Evolutionary conservation across 2,888 invertebrate genomes (phyloP).

Genomic region (Leptopilina drosophilae): DNA sequence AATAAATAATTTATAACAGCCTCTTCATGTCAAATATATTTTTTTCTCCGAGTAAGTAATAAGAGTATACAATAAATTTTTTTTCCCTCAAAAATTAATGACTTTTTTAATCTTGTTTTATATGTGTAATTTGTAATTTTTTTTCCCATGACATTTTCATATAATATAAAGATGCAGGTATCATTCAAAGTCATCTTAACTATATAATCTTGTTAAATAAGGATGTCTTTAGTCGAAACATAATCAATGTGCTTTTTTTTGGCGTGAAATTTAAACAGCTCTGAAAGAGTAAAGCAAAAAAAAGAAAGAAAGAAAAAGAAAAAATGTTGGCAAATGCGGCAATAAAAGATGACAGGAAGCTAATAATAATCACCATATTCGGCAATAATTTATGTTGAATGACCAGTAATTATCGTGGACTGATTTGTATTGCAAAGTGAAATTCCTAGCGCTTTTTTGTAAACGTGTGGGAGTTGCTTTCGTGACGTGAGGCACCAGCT

Average conservation of each 20-base stretch:
- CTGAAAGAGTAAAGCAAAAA: too few relatives aligned
- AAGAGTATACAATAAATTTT: too few relatives aligned
- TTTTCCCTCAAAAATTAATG: neutral
- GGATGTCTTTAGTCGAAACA: neutral
- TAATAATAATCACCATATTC: constrained; percentile 25
- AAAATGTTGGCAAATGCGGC: constrained; percentile 12
- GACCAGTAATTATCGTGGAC: constrained; percentile 20
- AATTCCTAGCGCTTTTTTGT: constrained; percentile 28
- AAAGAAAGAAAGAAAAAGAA: neutral
- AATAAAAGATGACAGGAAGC: constrained; percentile 22
- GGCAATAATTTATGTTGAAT: constrained; percentile 26
- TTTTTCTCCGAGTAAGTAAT: too few relatives aligned
- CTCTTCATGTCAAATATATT: too few relatives aligned
- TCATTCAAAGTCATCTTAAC: neutral
- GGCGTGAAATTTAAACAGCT: neutral
- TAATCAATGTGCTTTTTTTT: neutral
- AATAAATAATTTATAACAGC: too few relatives aligned
- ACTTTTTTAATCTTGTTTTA: neutral
- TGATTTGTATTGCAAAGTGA: constrained; percentile 18
- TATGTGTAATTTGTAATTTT: neutral
- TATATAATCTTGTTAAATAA: constrained; percentile 22
- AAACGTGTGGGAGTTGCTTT: constrained; percentile 25
- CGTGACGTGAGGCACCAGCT: neutral
- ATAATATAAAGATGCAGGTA: neutral
- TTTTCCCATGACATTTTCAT: neutral